Evolutionary conservation across 2,888 invertebrate genomes (phyloP).

Genomic region (Orchesella flavescens): DNA sequence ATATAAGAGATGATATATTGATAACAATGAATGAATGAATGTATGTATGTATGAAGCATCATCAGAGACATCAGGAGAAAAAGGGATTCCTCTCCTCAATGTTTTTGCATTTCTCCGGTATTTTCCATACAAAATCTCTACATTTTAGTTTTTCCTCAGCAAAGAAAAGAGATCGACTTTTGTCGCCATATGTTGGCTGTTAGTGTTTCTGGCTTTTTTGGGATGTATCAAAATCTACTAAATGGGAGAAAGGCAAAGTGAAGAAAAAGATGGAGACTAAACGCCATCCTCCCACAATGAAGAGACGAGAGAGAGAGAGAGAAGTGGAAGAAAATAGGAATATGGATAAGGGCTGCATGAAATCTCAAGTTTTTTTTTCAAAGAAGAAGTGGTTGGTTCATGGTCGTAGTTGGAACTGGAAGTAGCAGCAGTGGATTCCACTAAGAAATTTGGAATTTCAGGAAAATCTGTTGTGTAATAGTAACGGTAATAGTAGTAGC

Average conservation of each 20-base stretch:
- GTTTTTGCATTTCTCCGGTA: constrained; percentile 21
- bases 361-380: constrained; percentile 2
- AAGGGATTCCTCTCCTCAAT: constrained; percentile 22
- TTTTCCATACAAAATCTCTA: constrained; percentile 33
- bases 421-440: constrained; percentile 29
- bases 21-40: neutral
- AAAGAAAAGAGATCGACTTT: constrained; percentile 56
- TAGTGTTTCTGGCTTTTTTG: constrained; percentile 62
- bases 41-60: constrained; percentile 35
- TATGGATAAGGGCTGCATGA: neutral
- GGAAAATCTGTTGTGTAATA: constrained; percentile 37
- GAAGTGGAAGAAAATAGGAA: constrained; percentile 20
- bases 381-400: neutral
- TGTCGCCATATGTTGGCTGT: constrained; percentile 70
- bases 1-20: constrained; percentile 26
- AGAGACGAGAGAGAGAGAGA: constrained; percentile 2
- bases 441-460: constrained; percentile 43
- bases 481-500: constrained; percentile 14
- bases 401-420: no score
- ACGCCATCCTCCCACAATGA: constrained; percentile 40
- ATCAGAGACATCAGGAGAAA: constrained; percentile 55
- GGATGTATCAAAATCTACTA: constrained; percentile 58
- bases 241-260: constrained; percentile 50
- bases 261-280: constrained; percentile 60
- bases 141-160: constrained; percentile 25